Percentiles rank a stretch among this genome's conserved stretches.
Conservation (phyloP, 2,888 invertebrate species). For the Strigamia maritima region DNA sequence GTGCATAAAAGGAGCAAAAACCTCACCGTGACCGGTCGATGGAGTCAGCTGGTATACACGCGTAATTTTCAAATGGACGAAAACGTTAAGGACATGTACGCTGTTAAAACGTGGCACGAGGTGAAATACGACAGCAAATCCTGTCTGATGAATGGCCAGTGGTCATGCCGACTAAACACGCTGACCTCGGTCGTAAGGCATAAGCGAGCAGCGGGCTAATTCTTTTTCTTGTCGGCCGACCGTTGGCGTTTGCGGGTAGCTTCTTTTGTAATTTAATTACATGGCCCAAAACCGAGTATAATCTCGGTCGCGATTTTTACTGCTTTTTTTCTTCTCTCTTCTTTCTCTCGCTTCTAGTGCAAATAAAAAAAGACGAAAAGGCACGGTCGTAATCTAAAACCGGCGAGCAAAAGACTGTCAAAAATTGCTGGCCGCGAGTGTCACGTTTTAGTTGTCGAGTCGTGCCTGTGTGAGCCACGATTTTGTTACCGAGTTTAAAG, state of each 20-base stretch:
- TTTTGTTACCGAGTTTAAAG: constrained; percentile 19
- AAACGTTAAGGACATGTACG: neutral
- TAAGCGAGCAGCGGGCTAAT: neutral
- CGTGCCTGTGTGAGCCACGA: constrained; percentile 2
- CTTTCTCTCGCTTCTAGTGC: neutral
- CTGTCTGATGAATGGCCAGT: neutral
- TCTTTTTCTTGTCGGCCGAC: neutral
- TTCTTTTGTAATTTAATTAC: constrained; percentile 21
- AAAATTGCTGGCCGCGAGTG: constrained; percentile 29
- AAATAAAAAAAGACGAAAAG: constrained; percentile 1
- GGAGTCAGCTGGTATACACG: neutral
- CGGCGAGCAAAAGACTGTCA: constrained; percentile 27
- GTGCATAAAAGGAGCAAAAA: neutral
- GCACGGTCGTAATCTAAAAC: constrained; percentile 27
- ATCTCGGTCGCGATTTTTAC: constrained; percentile 18
- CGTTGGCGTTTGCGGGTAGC: neutral
- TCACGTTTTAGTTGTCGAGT: constrained; percentile 27
- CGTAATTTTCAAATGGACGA: neutral
- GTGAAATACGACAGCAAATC: neutral
- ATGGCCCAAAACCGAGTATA: constrained; percentile 1
- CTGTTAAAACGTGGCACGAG: neutral
- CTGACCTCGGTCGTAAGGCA: constrained; percentile 12
- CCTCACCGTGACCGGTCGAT: neutral
- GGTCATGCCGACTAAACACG: constrained; percentile 8
- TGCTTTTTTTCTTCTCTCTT: neutral